Evolutionary conservation across 37 sponge, comb jelly and placozoan genomes (phyloP).

Genomic region (Ephydatia muelleri): DNA sequence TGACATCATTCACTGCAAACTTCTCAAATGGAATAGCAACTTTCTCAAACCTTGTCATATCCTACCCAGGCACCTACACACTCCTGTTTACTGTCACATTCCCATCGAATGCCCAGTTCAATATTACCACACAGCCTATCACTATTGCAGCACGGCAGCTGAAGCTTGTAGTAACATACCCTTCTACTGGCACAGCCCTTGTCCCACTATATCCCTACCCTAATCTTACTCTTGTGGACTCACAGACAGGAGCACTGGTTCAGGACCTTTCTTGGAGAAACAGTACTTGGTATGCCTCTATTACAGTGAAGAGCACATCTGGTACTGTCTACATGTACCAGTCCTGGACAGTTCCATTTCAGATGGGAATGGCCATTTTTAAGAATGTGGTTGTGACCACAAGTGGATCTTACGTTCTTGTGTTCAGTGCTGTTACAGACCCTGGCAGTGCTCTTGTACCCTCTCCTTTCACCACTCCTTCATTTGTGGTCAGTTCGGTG

Average conservation of each 20-base stretch:
- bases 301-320: neutral
- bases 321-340: neutral
- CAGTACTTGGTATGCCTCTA: conserved; percentile 51
- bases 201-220: conserved; percentile 48
- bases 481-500: conserved; percentile 4
- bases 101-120: conserved; percentile 56
- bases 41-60: conserved; percentile 58
- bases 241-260: conserved; percentile 2
- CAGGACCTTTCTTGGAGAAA: conserved; percentile 71
- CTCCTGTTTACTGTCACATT: conserved; percentile 54
- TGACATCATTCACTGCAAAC: conserved; percentile 10
- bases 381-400: conserved; percentile 10
- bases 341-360: conserved; percentile 23
- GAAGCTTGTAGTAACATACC: conserved; percentile 29
- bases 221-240: conserved; percentile 47
- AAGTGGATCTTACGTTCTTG: conserved; percentile 25
- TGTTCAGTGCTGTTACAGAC: conserved; percentile 31
- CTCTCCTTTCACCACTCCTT: neutral
- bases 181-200: conserved; percentile 41
- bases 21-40: conserved; percentile 64
- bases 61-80: conserved; percentile 57
- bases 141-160: conserved; percentile 19
- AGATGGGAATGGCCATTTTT: conserved; percentile 46
- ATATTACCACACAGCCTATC: neutral
- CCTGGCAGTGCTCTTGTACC: conserved; percentile 29